These are phyloP conservation scores for Bombus ignitus DNA, from an alignment of 1,140 invertebrate species.

Conservation along the genomic window DNA sequence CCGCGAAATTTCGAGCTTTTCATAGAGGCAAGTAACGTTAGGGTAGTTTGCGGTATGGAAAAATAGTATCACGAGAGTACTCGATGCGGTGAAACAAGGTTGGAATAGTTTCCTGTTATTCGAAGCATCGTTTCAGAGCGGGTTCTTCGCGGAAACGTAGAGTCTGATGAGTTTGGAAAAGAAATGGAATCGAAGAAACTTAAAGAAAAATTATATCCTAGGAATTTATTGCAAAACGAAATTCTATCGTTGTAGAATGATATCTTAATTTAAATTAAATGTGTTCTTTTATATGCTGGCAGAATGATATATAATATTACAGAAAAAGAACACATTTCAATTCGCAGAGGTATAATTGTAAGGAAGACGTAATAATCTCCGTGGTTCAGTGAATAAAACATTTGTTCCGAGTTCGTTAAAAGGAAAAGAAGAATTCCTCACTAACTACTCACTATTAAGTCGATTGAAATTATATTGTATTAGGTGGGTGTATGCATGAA, in stretches of 20 bases:
- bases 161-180: not conserved
- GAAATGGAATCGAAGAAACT: not conserved
- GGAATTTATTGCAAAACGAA: not conserved
- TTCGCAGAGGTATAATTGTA: not conserved
- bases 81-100: no score
- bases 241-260: not conserved
- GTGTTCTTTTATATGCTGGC: not conserved
- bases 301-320: no score
- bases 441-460: no score
- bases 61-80: not conserved
- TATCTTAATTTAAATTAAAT: not conserved
- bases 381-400: not conserved
- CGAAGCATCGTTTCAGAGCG: not conserved
- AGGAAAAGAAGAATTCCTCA: no score
- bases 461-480: not conserved
- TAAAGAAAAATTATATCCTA: not conserved
- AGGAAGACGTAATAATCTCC: not conserved
- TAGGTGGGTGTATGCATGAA: no score
- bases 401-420: no score
- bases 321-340: not conserved
- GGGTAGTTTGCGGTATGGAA: not conserved
- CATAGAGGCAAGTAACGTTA: not conserved
- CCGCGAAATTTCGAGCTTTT: slow-evolving; percentile 2
- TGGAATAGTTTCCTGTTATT: not conserved
- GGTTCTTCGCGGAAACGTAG: not conserved